Base-by-base conservation (phyloP, 2,888 invertebrate species). In the Epistrophe eligans region DNA sequence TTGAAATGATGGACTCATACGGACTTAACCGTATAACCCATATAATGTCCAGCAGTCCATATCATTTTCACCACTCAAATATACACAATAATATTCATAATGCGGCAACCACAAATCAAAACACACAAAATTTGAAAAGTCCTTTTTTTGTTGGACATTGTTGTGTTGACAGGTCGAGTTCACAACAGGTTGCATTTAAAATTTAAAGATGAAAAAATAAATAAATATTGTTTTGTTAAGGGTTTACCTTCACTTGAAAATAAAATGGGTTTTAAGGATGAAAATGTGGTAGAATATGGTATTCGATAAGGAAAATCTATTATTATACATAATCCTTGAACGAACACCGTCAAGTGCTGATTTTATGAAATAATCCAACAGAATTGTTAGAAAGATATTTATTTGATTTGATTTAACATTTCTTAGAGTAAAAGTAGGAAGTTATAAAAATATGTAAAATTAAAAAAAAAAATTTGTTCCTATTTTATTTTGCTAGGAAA, bases 61-160 rank as follows among this genome's bases (percentile, higher is more conserved):
- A 50, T 43, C 38, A 48, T 62, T 62, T 43, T 55, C 32, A 32
- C 19, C 66, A 60, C 24, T 32, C 40, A 10, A 17, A 45, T n/a
- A 45, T 11, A 45, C 48, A 67, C 32, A 73, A 24, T 11, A 35
- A 28, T 48, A 66, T 50, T 55, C 15, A 8, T 17, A 73, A 57
- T 58, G 43, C 10, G 45, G 62, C 11, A 40, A 72, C 62, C 67
- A 73, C 62, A 79, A 83, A 83, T 79, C 83, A 84, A 84, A 84
- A 79, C 62, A 52, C 74, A 79, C 50, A n/a, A n/a, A n/a, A 70
- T 84, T 70, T 48, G n/a, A 57, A n/a, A 70, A 74, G 73, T 62
- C 62, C 70, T 70, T 84, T 84, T 74, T 70, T 48, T 24, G 24
- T 74, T 35, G 35, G 35, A 40, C 17, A 60, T 79, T 64, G 55